Percentiles rank a stretch among this genome's conserved stretches.
phyloP scores from a whole-genome alignment of 1,140 invertebrate genomes.

The Augochlora pura region DNA sequence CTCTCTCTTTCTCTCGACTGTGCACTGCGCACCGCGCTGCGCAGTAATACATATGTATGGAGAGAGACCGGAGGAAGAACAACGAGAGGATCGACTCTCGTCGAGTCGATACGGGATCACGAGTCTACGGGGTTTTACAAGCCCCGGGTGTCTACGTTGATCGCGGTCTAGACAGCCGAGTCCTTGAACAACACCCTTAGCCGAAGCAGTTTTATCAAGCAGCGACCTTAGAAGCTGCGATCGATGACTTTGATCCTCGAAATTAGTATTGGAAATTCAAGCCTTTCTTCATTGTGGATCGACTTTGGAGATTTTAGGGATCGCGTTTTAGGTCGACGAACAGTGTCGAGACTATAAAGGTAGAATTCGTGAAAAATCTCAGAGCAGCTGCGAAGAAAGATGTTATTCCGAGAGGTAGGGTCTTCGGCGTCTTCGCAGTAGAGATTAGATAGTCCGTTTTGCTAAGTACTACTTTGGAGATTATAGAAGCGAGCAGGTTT shows the following conservation, averaged over 20 bases:
- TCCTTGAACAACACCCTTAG: not conserved
- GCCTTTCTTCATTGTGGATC: too few species aligned
- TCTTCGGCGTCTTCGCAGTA: too few species aligned
- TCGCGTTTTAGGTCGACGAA: too few species aligned
- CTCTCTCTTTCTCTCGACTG: too few species aligned
- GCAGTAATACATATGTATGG: slow-evolving; percentile 63
- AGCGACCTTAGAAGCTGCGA: not conserved
- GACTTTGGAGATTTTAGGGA: too few species aligned
- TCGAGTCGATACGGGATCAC: slow-evolving; percentile 55
- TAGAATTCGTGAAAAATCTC: too few species aligned
- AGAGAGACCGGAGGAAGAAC: not conserved
- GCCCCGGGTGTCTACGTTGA: slow-evolving; percentile 46
- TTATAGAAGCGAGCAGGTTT: too few species aligned
- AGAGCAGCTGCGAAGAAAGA: too few species aligned
- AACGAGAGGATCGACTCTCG: not conserved
- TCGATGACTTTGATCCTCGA: not conserved
- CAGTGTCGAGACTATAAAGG: too few species aligned
- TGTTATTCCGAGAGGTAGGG: too few species aligned
- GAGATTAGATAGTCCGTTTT: too few species aligned
- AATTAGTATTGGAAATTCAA: not conserved
- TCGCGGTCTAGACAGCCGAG: slow-evolving; percentile 57
- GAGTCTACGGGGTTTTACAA: slow-evolving; percentile 59
- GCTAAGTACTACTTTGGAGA: too few species aligned
- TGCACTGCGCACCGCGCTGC: slow-evolving; percentile 1
- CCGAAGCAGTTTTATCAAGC: slow-evolving; percentile 23